A percentile compares a stretch with the other conserved stretches of the same genome.
Evolutionary conservation across 1,140 invertebrate genomes (phyloP).

Genomic region (Saccostrea echinata): DNA sequence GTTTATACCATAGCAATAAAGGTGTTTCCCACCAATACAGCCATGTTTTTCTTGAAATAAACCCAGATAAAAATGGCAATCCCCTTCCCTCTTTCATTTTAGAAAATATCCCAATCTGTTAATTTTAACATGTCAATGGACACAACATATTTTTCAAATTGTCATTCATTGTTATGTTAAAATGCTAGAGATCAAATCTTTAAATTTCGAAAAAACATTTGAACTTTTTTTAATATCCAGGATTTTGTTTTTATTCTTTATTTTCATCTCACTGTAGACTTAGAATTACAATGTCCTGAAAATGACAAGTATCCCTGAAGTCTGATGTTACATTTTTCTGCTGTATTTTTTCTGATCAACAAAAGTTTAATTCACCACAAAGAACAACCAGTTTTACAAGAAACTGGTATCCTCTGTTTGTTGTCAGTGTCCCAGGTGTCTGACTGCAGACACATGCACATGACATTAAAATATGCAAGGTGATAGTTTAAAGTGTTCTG

Average conservation of each 20-base stretch:
- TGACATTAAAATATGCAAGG: neutral
- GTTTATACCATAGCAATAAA: constrained; percentile 18
- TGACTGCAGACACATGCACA: neutral
- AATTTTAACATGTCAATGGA: neutral
- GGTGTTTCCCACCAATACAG: constrained; percentile 61
- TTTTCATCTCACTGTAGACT: neutral
- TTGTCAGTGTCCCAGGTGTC: neutral
- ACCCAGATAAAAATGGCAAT: neutral
- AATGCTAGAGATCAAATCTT: too few relatives aligned
- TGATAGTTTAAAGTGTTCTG: too few relatives aligned
- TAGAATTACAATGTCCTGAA: neutral
- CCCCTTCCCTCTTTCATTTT: too few relatives aligned
- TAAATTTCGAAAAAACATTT: too few relatives aligned
- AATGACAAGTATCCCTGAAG: neutral
- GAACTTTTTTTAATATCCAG: neutral
- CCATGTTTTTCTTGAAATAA: constrained; percentile 46
- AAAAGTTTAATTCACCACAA: neutral
- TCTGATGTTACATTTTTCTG: neutral
- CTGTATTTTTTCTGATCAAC: neutral
- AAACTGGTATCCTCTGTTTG: neutral
- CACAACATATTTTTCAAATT: neutral
- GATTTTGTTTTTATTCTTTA: neutral
- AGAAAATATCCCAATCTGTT: too few relatives aligned
- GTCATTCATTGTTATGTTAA: neutral
- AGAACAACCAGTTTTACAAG: neutral